Conservation (phyloP, 1,140 invertebrate genomes). For the Drosophila gunungcola region DNA sequence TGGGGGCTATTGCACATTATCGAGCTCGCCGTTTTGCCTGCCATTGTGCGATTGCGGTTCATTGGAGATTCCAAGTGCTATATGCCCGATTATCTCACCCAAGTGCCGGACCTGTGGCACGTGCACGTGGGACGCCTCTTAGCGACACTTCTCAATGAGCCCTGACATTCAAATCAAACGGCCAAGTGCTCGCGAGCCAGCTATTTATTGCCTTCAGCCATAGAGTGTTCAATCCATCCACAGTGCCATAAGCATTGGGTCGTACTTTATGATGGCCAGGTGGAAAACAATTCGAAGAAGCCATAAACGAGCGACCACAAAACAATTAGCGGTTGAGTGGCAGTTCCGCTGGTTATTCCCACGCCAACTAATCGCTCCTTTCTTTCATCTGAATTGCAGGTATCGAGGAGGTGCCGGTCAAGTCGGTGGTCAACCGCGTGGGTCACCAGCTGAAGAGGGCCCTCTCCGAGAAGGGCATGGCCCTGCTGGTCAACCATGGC, state of each 20-base stretch:
- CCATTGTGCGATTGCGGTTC: slow-evolving; percentile 9
- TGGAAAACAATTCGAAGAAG: slow-evolving; percentile 42
- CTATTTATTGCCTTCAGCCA: slow-evolving; percentile 31
- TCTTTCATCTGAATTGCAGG: slow-evolving; percentile 82
- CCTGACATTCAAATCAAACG: slow-evolving; percentile 36
- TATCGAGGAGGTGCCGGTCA: slow-evolving; percentile 88
- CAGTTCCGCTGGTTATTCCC: slow-evolving; percentile 56
- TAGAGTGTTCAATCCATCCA: slow-evolving; percentile 20
- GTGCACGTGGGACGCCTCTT: slow-evolving; percentile 12
- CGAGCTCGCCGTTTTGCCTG: slow-evolving; percentile 19
- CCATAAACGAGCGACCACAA: slow-evolving; percentile 38
- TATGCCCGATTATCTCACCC: slow-evolving; percentile 21
- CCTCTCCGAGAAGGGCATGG: slow-evolving; percentile 89
- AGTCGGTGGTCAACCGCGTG: slow-evolving; percentile 89
- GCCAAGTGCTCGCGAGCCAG: slow-evolving; percentile 19
- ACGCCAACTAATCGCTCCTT: slow-evolving; percentile 35
- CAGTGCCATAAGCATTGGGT: slow-evolving; percentile 20
- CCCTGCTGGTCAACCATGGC: slow-evolving; percentile 90
- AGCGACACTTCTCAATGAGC: slow-evolving; percentile 37
- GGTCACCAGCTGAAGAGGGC: slow-evolving; percentile 89
- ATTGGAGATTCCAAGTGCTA: slow-evolving; percentile 27
- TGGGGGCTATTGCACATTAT: slow-evolving; percentile 53
- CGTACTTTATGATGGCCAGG: slow-evolving; percentile 48
- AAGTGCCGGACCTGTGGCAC: slow-evolving; percentile 13
- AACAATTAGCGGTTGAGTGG: slow-evolving; percentile 57